Conservation (phyloP, 2,888 invertebrate genomes). For the Pseudeuparius sepicola region DNA sequence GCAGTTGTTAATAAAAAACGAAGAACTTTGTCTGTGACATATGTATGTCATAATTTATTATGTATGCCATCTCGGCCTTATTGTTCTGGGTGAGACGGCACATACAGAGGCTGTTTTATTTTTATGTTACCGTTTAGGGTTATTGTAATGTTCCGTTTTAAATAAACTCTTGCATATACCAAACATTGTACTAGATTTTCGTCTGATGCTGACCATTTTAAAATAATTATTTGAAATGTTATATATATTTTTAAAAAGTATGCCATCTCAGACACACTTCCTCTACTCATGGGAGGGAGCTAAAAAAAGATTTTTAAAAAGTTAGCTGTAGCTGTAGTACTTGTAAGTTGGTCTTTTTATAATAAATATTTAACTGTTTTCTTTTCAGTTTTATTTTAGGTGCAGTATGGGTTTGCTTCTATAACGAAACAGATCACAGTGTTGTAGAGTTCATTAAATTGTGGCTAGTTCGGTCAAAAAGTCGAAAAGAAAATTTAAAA, state of each 20-base stretch:
- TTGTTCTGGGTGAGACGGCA: slow-evolving; percentile 1
- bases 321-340: too few species aligned
- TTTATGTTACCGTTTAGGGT: slow-evolving; percentile 1
- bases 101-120: slow-evolving; percentile 2
- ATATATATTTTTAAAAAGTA: slow-evolving; percentile 1
- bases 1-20: slow-evolving; percentile 1
- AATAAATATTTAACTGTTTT: too few species aligned
- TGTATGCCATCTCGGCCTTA: slow-evolving; percentile 1
- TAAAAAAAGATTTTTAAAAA: too few species aligned
- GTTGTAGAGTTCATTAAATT: too few species aligned
- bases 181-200: slow-evolving; percentile 4
- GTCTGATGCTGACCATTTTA: neutral
- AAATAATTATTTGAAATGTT: slow-evolving; percentile 1
- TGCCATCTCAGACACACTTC: slow-evolving; percentile 9
- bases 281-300: slow-evolving; percentile 7
- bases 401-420: too few species aligned
- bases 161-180: slow-evolving; percentile 2
- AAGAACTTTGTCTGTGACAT: slow-evolving; percentile 2
- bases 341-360: too few species aligned
- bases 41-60: too few species aligned
- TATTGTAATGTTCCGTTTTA: slow-evolving; percentile 1
- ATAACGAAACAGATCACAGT: too few species aligned
- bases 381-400: too few species aligned
- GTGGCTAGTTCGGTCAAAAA: too few species aligned
- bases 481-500: too few species aligned